A percentile compares a stretch with the other conserved stretches of the same genome.
Evolutionary conservation across 2,797 vertebrate genomes (phyloP).

Genomic region (Rousettus madagascariensis): DNA sequence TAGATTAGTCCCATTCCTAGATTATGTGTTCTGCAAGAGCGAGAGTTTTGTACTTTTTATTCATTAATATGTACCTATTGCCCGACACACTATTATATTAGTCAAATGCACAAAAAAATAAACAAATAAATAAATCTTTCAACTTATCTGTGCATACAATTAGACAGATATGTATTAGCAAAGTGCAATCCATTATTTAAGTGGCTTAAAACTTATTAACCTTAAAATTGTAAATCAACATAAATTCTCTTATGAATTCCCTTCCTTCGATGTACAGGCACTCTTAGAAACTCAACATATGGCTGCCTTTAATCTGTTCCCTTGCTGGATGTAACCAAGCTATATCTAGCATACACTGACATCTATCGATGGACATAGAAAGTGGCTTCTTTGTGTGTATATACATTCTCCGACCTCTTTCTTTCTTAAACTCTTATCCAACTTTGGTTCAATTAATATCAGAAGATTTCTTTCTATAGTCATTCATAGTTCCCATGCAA

Average conservation of each 20-base stretch:
- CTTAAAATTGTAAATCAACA: constrained; percentile 1
- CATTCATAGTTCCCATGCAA: background rate
- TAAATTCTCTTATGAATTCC: background rate
- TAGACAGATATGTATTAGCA: background rate
- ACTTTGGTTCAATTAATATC: background rate
- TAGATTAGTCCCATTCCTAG: background rate
- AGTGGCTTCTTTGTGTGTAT: background rate
- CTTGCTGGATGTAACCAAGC: background rate
- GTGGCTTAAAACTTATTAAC: background rate
- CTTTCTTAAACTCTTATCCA: background rate
- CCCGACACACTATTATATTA: background rate
- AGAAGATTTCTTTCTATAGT: background rate
- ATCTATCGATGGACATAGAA: background rate
- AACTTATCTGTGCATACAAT: background rate
- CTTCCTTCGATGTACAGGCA: background rate
- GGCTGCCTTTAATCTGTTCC: background rate
- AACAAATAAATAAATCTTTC: background rate
- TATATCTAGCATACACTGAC: background rate
- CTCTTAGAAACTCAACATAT: background rate
- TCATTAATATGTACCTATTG: background rate
- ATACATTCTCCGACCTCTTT: background rate
- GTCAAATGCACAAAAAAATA: background rate
- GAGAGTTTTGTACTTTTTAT: background rate
- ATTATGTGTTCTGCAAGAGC: background rate
- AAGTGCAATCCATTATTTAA: constrained; percentile 16